Conservation (phyloP, 1,140 invertebrate genomes). For the Microplitis mediator region DNA sequence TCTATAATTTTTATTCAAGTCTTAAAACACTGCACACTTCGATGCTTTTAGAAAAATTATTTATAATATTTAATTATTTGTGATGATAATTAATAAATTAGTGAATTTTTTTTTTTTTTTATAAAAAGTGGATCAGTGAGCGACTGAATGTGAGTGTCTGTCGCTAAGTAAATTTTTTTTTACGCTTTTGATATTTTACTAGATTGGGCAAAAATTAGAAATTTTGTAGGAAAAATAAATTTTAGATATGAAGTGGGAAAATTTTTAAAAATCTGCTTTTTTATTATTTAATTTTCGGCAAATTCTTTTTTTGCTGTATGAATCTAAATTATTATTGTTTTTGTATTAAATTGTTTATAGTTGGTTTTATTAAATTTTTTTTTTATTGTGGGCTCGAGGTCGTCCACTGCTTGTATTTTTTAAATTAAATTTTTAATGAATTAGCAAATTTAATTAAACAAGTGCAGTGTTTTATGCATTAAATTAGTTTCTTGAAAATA, state of each 20-base stretch:
- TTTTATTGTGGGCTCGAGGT: conserved; percentile 37
- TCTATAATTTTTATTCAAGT: neutral
- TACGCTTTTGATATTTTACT: neutral
- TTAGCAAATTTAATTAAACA: conserved; percentile 27
- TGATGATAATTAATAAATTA: no score
- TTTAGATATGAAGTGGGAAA: neutral
- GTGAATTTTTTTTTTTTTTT: neutral
- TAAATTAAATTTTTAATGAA: conserved; percentile 16
- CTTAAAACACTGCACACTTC: conserved; percentile 35
- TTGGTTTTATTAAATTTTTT: conserved; percentile 9
- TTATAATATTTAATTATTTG: no score
- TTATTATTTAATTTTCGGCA: conserved; percentile 25
- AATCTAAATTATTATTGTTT: neutral
- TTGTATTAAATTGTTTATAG: neutral
- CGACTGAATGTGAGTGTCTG: conserved; percentile 11
- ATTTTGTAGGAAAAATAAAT: no score
- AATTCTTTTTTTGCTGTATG: neutral
- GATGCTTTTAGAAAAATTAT: conserved; percentile 7
- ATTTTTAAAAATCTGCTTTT: conserved; percentile 32
- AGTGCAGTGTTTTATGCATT: conserved; percentile 49
- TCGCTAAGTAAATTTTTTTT: neutral
- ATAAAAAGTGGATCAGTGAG: conserved; percentile 11
- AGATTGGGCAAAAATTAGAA: no score
- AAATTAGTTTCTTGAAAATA: neutral
- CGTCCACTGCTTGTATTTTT: conserved; percentile 43